These are phyloP conservation scores for Uloborus plumipes DNA, from an alignment of 2,888 invertebrate species.

Conservation along the genomic window DNA sequence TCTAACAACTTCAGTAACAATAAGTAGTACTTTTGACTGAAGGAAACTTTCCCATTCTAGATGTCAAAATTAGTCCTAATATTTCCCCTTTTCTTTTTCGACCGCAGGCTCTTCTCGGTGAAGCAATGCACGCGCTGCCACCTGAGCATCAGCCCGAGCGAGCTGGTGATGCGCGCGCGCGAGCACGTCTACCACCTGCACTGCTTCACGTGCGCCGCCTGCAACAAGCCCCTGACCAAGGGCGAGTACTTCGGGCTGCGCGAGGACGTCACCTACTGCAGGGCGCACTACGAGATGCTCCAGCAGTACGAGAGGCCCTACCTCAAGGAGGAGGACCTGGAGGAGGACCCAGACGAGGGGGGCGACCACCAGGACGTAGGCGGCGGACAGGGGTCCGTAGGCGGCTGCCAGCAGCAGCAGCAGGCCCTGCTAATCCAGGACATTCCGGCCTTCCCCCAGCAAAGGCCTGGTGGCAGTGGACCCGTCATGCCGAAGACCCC, in stretches of 20 bases:
- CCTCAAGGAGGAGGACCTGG: slow-evolving; percentile 53
- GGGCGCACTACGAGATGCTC: slow-evolving; percentile 75
- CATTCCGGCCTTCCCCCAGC: not conserved
- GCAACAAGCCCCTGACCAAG: slow-evolving; percentile 87
- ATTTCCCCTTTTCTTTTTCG: slow-evolving; percentile 68
- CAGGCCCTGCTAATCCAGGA: not conserved
- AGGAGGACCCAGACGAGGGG: not conserved
- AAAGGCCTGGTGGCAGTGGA: slow-evolving; percentile 17
- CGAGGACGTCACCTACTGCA: slow-evolving; percentile 89
- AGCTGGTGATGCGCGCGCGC: slow-evolving; percentile 93
- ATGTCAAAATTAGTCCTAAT: too few species aligned
- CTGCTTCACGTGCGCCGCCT: slow-evolving; percentile 93
- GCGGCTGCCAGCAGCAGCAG: too few species aligned
- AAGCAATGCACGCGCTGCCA: slow-evolving; percentile 87
- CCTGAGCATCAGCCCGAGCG: slow-evolving; percentile 88
- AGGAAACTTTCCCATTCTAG: too few species aligned
- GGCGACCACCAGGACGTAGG: slow-evolving; percentile 8
- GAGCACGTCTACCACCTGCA: slow-evolving; percentile 94
- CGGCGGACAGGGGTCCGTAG: slow-evolving; percentile 12
- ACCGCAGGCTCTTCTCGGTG: slow-evolving; percentile 86
- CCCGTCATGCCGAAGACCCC: slow-evolving; percentile 33
- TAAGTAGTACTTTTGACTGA: too few species aligned
- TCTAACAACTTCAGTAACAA: too few species aligned
- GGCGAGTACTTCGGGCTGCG: slow-evolving; percentile 96
- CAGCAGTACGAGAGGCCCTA: slow-evolving; percentile 60